These are phyloP conservation scores for Sphaerodactylus townsendi DNA, from an alignment of 2,113 vertebrate genomes.

Conservation along the genomic window DNA sequence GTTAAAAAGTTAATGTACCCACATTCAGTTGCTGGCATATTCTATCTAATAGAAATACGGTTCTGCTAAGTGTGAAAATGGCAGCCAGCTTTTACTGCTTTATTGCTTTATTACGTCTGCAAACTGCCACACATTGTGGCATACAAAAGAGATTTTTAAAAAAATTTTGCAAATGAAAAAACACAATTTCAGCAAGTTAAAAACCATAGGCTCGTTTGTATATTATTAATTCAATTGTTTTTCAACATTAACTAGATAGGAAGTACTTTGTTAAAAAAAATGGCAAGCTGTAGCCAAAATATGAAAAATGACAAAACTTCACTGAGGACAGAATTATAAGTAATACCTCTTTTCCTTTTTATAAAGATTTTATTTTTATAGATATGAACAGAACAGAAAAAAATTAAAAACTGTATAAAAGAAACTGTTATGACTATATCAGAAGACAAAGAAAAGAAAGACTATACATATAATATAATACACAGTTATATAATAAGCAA, in stretches of 20 bases:
- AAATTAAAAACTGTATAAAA: too few species aligned
- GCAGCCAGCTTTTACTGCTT: background rate
- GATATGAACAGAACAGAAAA: too few species aligned
- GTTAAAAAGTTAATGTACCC: background rate
- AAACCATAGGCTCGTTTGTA: background rate
- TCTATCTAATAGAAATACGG: background rate
- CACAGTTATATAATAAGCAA: too few species aligned
- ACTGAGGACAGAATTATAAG: background rate
- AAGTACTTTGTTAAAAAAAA: background rate
- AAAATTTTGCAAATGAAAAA: background rate
- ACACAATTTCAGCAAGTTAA: background rate
- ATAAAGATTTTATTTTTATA: too few species aligned
- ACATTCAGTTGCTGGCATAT: background rate
- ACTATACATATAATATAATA: too few species aligned
- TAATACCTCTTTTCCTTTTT: background rate
- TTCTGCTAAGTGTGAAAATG: background rate
- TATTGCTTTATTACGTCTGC: constrained; percentile 19
- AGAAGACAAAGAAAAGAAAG: too few species aligned
- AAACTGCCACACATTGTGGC: background rate
- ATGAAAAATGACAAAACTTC: constrained; percentile 19
- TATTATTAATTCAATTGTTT: background rate
- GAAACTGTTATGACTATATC: too few species aligned
- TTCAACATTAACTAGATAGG: background rate
- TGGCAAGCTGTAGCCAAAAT: constrained; percentile 3
- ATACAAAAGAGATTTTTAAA: background rate